These are phyloP conservation scores for Sitophilus oryzae DNA, from an alignment of 1,140 invertebrate genomes.

Conservation along the genomic window DNA sequence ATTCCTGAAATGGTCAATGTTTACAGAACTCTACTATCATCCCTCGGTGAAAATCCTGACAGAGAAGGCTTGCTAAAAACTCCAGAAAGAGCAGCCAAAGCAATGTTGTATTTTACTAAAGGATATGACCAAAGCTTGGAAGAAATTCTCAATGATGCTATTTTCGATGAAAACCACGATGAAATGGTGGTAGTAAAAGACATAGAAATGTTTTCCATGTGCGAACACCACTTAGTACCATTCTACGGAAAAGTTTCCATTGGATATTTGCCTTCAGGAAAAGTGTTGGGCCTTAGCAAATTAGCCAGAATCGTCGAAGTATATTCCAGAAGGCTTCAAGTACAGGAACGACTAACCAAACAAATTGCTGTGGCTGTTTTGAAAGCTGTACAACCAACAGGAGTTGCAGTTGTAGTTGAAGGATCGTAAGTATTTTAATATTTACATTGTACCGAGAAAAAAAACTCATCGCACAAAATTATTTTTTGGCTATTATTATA, in stretches of 20 bases:
- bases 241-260: constrained; percentile 99
- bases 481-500: too few relatives aligned
- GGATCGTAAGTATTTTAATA: constrained; percentile 78
- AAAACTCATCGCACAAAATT: too few relatives aligned
- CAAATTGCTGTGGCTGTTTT: constrained; percentile 96
- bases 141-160: constrained; percentile 89
- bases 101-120: constrained; percentile 15
- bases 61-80: constrained; percentile 16
- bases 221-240: constrained; percentile 97
- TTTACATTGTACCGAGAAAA: too few relatives aligned
- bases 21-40: constrained; percentile 2
- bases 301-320: constrained; percentile 88
- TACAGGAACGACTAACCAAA: constrained; percentile 96
- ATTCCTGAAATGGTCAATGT: constrained; percentile 4
- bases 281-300: constrained; percentile 68
- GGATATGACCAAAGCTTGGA: constrained; percentile 10
- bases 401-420: constrained; percentile 97
- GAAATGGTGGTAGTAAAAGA: constrained; percentile 99
- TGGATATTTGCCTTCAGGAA: constrained; percentile 95
- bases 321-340: constrained; percentile 91
- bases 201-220: constrained; percentile 99
- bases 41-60: constrained; percentile 11
- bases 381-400: constrained; percentile 93
- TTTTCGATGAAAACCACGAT: constrained; percentile 98
- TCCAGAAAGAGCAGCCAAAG: constrained; percentile 15